Evolutionary conservation across 2,888 invertebrate species (phyloP), one percentile per base, ranked within the genome.

Genomic region (Latrodectus hesperus): DNA sequence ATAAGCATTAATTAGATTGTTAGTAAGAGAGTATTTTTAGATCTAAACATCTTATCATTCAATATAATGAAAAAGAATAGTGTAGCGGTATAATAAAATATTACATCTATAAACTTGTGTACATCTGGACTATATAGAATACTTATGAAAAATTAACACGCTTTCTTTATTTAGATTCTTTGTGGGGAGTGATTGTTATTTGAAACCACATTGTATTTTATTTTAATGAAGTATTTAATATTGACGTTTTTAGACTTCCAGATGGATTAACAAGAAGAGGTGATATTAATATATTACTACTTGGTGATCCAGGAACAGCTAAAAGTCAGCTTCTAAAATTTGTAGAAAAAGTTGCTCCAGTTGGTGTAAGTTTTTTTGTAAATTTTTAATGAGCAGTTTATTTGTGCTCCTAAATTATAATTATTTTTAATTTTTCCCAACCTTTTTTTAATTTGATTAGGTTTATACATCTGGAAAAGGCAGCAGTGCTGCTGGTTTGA

Each of bases 231-330:
- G 52, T n/a, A 72, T 55, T 89, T 89, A 16, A 38, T 38, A 3
- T 38, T 38, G 38, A 6, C 2, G 90, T 64, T 17, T 94, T 96
- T 88, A 93, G 93, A 88, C 93, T 99, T 90, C 99, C 99, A 0
- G 99, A 99, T 93, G 99, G 99, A 1, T 93, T 99, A 85, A 96
- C 96, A 0, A 94, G 99, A 14, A 95, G 99, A 92, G 99, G 99
- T 5, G 99, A 99, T 92, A 98, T 99, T 90, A 99, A 99, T 92
- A 94, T 99, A 38, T 93, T 99, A 16, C 93, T 99, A 88, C 93
- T 99, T 52, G 99, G 99, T 68, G 99, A 99, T 93, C 99, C 99
- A 0, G 99, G 99, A 91, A 99, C 99, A 0, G 99, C 99, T n/a
- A 99, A 99, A 92, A 98, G 98, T 0, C 99, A 99, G 92, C 93